Conservation (phyloP, 1,140 invertebrate species). For the Caenorhabditis latens region DNA sequence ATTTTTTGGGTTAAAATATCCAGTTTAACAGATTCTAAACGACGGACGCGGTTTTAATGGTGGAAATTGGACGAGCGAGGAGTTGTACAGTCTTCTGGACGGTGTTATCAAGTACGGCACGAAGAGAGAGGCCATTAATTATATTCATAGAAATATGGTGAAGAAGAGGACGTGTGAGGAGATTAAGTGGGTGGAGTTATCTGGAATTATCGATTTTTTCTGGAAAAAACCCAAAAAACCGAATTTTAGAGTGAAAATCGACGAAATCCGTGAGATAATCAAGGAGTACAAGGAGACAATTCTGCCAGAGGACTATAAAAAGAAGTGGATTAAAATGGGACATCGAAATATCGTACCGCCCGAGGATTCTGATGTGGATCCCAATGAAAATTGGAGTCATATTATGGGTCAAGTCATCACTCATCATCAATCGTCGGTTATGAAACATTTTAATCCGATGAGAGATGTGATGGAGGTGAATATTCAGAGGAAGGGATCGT, state of each 20-base stretch:
- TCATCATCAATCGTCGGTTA: constrained; percentile 14
- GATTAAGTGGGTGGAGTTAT: background rate
- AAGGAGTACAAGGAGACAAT: constrained; percentile 32
- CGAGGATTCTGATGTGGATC: background rate
- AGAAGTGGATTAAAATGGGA: constrained; percentile 24
- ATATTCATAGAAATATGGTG: constrained; percentile 21
- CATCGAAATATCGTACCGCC: constrained; percentile 26
- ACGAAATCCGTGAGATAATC: constrained; percentile 36
- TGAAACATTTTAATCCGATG: background rate
- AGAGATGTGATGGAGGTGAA: constrained; percentile 8
- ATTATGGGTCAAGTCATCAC: background rate
- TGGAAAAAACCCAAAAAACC: background rate
- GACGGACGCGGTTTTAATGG: constrained; percentile 16
- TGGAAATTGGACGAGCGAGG: constrained; percentile 8
- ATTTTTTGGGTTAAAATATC: background rate
- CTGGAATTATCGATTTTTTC: background rate
- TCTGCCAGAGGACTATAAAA: constrained; percentile 20
- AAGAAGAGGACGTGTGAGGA: background rate
- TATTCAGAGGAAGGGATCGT: too few species aligned
- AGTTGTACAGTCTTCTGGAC: background rate
- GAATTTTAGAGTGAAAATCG: constrained; percentile 11
- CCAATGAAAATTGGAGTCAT: constrained; percentile 6
- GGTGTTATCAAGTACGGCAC: constrained; percentile 1
- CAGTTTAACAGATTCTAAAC: background rate
- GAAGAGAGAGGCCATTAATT: background rate